Evolutionary conservation across 1,140 invertebrate genomes (phyloP).

Genomic region (Forficula auricularia): DNA sequence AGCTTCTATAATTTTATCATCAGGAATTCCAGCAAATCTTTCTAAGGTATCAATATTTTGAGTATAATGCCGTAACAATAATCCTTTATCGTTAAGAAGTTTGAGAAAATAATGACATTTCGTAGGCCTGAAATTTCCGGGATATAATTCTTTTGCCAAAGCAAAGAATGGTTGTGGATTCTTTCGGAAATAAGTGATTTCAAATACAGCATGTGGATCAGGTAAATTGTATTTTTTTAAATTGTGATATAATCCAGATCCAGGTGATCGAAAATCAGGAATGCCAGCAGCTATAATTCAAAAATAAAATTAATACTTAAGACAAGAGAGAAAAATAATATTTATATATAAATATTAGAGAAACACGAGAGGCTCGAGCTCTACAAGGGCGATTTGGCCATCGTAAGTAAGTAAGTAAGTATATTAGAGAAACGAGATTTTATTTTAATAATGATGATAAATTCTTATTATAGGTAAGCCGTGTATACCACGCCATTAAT

Average conservation of each 20-base stretch:
- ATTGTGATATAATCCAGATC: constrained; percentile 82
- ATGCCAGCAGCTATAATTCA: too few relatives aligned
- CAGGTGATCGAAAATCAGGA: constrained; percentile 38
- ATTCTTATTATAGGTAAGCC: too few relatives aligned
- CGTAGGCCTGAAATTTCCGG: constrained; percentile 65
- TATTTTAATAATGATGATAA: too few relatives aligned
- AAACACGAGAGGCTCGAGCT: too few relatives aligned
- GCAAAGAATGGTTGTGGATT: constrained; percentile 77
- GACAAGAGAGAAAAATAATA: too few relatives aligned
- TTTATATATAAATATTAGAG: too few relatives aligned
- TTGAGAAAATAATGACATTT: constrained; percentile 68
- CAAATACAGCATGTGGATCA: constrained; percentile 90
- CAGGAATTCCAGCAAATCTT: constrained; percentile 64
- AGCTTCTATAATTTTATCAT: constrained; percentile 76
- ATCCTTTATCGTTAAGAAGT: constrained; percentile 58
- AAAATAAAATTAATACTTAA: too few relatives aligned
- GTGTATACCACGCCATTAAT: too few relatives aligned
- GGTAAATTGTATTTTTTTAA: constrained; percentile 80
- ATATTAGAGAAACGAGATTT: too few relatives aligned
- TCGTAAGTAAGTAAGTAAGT: too few relatives aligned
- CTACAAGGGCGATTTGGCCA: too few relatives aligned
- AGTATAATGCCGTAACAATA: constrained; percentile 68
- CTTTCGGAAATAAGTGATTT: constrained; percentile 61
- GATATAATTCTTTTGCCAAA: constrained; percentile 71
- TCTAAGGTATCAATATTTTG: constrained; percentile 91